Evolutionary conservation across 2,113 vertebrate genomes (phyloP).

Genomic region (Xenus cinereus): DNA sequence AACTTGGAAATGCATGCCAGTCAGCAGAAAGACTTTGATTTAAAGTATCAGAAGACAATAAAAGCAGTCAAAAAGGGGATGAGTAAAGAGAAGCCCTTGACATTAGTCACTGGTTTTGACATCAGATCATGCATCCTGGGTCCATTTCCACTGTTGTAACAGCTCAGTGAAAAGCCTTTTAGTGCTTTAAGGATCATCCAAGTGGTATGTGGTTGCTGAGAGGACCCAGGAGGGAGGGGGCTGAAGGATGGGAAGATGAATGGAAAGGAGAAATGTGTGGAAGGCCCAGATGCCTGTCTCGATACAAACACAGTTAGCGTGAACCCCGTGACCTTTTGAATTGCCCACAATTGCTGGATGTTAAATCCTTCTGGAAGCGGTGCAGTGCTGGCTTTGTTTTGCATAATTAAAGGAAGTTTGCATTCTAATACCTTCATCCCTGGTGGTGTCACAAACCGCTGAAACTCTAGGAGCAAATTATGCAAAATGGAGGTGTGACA

Average conservation of each 20-base stretch:
- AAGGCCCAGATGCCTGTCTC: not conserved
- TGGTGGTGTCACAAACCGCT: not conserved
- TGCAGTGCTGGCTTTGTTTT: not conserved
- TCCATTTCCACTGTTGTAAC: not conserved
- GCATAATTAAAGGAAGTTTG: slow-evolving; percentile 21
- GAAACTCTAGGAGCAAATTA: slow-evolving; percentile 28
- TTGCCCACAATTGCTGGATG: not conserved
- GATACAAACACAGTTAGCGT: not conserved
- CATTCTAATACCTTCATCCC: not conserved
- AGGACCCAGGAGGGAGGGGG: not conserved
- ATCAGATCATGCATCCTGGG: not conserved
- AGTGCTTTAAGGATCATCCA: not conserved
- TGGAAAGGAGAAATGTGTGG: not conserved
- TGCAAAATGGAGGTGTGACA: slow-evolving; percentile 3
- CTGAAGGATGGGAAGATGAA: not conserved
- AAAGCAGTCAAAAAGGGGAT: not conserved
- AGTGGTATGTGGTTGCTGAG: not conserved
- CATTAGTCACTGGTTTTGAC: not conserved
- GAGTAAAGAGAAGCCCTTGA: not conserved
- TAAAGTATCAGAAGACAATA: not conserved
- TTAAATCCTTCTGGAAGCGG: slow-evolving; percentile 1
- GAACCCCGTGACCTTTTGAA: not conserved
- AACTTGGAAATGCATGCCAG: not conserved
- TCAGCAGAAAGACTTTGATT: not conserved
- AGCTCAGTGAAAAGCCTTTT: not conserved